Base-by-base conservation (phyloP, 2,888 invertebrate species). In the Epinotia ramella region DNA sequence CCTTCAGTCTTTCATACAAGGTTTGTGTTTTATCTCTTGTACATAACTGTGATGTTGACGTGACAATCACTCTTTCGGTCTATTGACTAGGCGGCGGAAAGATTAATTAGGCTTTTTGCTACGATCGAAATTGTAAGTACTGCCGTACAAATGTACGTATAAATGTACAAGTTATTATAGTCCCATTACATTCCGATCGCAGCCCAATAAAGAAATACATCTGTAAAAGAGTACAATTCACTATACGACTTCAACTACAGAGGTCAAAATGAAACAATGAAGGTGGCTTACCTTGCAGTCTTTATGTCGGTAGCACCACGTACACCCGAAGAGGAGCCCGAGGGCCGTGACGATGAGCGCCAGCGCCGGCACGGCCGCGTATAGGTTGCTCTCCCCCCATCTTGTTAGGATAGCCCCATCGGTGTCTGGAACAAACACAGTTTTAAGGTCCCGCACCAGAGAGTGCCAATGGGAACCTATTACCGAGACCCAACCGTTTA, bases 261-360 rank as follows among this genome's bases (percentile, higher is more conserved):
- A 62, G 16, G 33, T 62, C 1, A 44, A 44, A 18, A 40, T 63
- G 3, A 44, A 44, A 18, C 18, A 12, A 40, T 44, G 9, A 44
- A 44, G 18, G 63, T 63, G 18, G 2, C 84, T 80, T 85, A 93
- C 94, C 93, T 94, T 93, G 88, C 93, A 92, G 82, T 92, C 93
- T 80, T 94, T 93, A 82, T 93, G 93, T 77, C 90, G 84, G 82
- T 92, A 93, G 81, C 95, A 95, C 94, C 94, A 94, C n/a, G 94
- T 92, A 84, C 94, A 94, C 46, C 95, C 94, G 73, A 93, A 86
- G 68, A 94, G 86, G 64, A 94, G 81, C 18, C 89, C 89, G n/a
- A 91, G 86, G 59, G 90, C 91, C 20, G 93, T 89, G 78, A 93
- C 77, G 44, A 93, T 84, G 84, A 94, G 86, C 86, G 90, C 91